Conservation (phyloP, 2,888 invertebrate species). For the Axea sp. region DNA sequence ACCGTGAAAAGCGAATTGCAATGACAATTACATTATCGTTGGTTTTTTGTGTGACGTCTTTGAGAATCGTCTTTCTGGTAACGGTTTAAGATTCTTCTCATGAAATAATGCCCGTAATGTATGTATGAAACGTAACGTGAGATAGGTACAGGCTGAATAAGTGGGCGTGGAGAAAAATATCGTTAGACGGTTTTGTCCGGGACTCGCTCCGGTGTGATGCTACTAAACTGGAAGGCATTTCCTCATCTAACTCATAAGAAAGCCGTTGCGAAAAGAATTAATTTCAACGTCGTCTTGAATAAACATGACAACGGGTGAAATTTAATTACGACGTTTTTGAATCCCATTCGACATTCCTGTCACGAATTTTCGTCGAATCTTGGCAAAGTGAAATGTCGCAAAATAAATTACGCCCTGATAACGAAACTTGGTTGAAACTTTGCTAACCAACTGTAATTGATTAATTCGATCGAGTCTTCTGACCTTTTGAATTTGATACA, state of each 20-base stretch:
- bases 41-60: slow-evolving; percentile 26
- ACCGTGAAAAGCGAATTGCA: slow-evolving; percentile 28
- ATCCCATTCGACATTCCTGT: slow-evolving; percentile 1
- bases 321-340: slow-evolving; percentile 8
- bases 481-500: too few species aligned
- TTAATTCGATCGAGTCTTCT: too few species aligned
- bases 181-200: slow-evolving; percentile 49
- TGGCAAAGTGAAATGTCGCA: not conserved
- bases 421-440: not conserved
- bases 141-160: slow-evolving; percentile 47
- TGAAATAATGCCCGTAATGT: slow-evolving; percentile 36
- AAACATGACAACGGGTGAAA: slow-evolving; percentile 4
- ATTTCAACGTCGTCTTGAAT: slow-evolving; percentile 8
- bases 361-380: slow-evolving; percentile 9
- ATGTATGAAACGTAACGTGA: slow-evolving; percentile 52
- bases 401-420: slow-evolving; percentile 3
- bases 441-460: slow-evolving; percentile 1
- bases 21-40: slow-evolving; percentile 34
- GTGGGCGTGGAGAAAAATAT: slow-evolving; percentile 64
- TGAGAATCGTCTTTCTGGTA: slow-evolving; percentile 34
- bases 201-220: slow-evolving; percentile 21
- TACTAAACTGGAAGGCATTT: slow-evolving; percentile 23
- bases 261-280: slow-evolving; percentile 29
- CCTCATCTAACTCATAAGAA: slow-evolving; percentile 15
- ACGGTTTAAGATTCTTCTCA: slow-evolving; percentile 47